Conservation (phyloP, 2,797 vertebrate species). For the Tragelaphus eurycerus region DNA sequence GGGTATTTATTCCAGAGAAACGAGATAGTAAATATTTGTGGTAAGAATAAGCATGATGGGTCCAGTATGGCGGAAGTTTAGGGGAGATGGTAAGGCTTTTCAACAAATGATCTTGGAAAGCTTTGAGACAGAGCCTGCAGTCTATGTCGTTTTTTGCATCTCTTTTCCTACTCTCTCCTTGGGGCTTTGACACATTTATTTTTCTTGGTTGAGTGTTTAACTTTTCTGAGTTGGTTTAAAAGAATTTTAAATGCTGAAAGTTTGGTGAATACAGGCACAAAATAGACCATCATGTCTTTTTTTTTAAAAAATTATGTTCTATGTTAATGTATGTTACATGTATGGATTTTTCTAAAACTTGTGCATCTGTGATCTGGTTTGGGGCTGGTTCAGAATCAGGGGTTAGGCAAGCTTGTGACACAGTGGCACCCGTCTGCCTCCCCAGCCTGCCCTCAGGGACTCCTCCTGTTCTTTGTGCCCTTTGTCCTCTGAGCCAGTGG, state of each 20-base stretch:
- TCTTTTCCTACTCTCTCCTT: neutral
- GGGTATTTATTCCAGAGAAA: neutral
- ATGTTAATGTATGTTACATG: neutral
- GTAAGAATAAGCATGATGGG: neutral
- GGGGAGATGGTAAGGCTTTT: neutral
- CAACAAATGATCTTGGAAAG: neutral
- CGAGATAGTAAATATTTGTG: neutral
- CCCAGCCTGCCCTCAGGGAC: neutral
- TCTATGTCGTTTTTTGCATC: neutral
- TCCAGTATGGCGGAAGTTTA: neutral
- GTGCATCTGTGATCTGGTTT: neutral
- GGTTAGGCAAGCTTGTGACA: neutral
- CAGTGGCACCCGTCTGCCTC: neutral
- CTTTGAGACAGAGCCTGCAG: neutral
- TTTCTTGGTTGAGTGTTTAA: conserved; percentile 6
- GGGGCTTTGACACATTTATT: neutral
- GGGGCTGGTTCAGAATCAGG: neutral
- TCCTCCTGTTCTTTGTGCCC: neutral
- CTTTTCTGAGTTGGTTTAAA: neutral
- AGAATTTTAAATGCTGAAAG: neutral
- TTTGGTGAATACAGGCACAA: neutral
- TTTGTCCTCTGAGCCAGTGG: neutral
- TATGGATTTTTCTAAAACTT: neutral
- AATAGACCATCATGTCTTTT: neutral
- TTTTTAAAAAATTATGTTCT: neutral